Conservation (phyloP, 2,888 invertebrate genomes). For the Trichogramma dendrolimi region DNA sequence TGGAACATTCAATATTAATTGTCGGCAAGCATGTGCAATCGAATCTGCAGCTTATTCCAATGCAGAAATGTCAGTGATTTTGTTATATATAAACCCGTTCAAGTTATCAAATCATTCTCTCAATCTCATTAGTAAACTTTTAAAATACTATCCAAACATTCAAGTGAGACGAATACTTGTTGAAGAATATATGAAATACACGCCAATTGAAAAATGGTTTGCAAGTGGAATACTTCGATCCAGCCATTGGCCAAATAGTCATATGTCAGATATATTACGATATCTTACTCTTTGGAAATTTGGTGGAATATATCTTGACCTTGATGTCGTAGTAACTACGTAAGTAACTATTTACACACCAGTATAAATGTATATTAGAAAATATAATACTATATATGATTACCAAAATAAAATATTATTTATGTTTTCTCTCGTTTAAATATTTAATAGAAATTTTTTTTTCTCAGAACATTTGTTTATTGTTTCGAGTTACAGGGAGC, state of each 20-base stretch:
- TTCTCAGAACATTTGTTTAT: no score
- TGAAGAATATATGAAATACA: conserved; percentile 55
- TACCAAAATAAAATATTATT: no score
- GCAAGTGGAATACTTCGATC: conserved; percentile 52
- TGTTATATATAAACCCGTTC: conserved; percentile 56
- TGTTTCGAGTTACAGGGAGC: no score
- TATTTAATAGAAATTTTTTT: no score
- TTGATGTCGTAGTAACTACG: conserved; percentile 66
- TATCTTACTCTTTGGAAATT: conserved; percentile 69
- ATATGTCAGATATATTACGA: conserved; percentile 64
- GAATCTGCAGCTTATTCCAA: conserved; percentile 66
- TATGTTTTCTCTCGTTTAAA: no score
- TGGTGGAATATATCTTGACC: conserved; percentile 73
- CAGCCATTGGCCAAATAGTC: conserved; percentile 59
- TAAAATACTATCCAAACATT: conserved; percentile 54
- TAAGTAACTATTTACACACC: conserved; percentile 34
- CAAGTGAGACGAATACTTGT: conserved; percentile 55
- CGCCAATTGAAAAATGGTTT: conserved; percentile 60
- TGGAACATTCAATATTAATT: conserved; percentile 50
- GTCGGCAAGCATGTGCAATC: conserved; percentile 65
- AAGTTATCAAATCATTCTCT: conserved; percentile 40
- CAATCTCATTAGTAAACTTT: conserved; percentile 47
- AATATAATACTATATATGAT: no score
- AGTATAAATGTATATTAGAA: no score
- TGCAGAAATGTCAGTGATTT: conserved; percentile 57